phyloP scores from a whole-genome alignment of 2,888 invertebrate species.

The Parnassius orleans region DNA sequence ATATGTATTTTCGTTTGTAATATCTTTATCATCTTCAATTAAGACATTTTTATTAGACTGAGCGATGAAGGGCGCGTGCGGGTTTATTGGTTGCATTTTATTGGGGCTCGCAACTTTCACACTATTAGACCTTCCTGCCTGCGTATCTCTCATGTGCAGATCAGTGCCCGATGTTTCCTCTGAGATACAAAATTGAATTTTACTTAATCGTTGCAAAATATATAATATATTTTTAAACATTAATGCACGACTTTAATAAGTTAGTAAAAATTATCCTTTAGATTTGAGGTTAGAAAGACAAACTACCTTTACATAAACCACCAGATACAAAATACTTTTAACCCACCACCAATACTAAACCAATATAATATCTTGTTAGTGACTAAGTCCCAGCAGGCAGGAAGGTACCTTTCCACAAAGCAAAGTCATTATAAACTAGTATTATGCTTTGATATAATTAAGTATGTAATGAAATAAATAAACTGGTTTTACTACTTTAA shows the following conservation, averaged over 20 bases:
- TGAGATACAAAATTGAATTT: conserved; percentile 73
- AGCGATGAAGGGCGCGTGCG: conserved; percentile 58
- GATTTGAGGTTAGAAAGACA: conserved; percentile 57
- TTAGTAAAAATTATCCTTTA: conserved; percentile 48
- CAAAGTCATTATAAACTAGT: conserved; percentile 75
- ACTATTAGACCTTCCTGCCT: conserved; percentile 85
- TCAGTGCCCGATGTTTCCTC: conserved; percentile 78
- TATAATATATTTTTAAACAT: conserved; percentile 42
- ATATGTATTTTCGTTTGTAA: conserved; percentile 52
- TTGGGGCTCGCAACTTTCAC: conserved; percentile 68
- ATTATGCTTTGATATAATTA: conserved; percentile 40
- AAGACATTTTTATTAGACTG: conserved; percentile 38
- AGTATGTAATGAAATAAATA: conserved; percentile 17
- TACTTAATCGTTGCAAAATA: conserved; percentile 47
- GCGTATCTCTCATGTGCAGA: conserved; percentile 77
- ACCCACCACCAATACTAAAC: conserved; percentile 68
- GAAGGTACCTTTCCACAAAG: conserved; percentile 81
- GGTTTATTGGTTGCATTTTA: conserved; percentile 62
- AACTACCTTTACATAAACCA: conserved; percentile 54
- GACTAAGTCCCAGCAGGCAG: conserved; percentile 79
- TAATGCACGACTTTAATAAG: conserved; percentile 32
- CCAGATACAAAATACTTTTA: conserved; percentile 44
- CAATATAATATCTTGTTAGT: conserved; percentile 66
- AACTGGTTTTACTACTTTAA: conserved; percentile 30
- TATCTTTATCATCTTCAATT: conserved; percentile 31